Conservation (phyloP, 2,113 vertebrate species). For the Gorilla gorilla region DNA sequence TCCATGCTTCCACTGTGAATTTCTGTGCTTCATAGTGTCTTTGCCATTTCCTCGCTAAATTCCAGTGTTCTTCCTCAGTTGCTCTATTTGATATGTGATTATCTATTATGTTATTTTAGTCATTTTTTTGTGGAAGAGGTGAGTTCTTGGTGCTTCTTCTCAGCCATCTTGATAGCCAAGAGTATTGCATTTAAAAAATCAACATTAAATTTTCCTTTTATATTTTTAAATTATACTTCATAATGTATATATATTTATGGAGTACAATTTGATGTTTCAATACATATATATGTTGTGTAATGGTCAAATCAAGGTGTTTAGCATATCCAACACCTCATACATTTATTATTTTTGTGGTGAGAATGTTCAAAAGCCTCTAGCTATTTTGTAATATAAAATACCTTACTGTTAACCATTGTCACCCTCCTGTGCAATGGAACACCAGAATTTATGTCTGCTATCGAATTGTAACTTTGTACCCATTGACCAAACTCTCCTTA, state of each 20-base stretch:
- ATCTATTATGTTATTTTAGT: neutral
- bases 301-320: neutral
- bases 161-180: neutral
- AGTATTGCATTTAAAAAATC: neutral
- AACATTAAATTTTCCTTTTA: neutral
- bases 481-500: neutral
- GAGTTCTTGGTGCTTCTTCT: neutral
- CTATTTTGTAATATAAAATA: neutral
- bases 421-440: neutral
- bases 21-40: too few relatives aligned
- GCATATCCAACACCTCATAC: neutral
- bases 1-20: too few relatives aligned
- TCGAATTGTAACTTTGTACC: neutral
- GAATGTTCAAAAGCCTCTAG: neutral
- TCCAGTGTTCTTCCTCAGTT: too few relatives aligned
- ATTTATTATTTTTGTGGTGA: neutral
- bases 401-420: neutral
- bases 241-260: neutral
- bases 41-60: too few relatives aligned
- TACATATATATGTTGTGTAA: neutral
- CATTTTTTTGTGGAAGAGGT: neutral
- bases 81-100: neutral
- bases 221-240: neutral
- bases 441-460: neutral
- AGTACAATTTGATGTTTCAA: neutral